These are phyloP conservation scores for Macrocentrus cingulum DNA, from an alignment of 1,140 invertebrate genomes.

Conservation along the genomic window DNA sequence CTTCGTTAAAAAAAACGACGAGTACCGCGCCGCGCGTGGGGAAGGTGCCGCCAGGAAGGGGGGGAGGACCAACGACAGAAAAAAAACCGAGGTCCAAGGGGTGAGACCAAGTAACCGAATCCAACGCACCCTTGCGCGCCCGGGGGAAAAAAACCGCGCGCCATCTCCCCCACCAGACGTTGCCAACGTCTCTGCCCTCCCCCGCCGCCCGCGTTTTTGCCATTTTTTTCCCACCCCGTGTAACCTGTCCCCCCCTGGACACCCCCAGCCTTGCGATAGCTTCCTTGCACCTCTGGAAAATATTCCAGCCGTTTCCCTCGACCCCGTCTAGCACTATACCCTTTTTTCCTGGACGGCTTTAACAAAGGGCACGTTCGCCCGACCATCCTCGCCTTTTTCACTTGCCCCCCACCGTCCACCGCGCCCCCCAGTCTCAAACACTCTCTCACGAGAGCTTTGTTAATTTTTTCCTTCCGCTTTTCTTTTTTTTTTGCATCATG, in stretches of 20 bases:
- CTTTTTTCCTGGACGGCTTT: not conserved
- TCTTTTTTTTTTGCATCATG: slow-evolving; percentile 10
- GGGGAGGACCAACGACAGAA: slow-evolving; percentile 15
- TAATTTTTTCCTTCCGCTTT: slow-evolving; percentile 19
- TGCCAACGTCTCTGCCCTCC: slow-evolving; percentile 4
- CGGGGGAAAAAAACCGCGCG: slow-evolving; percentile 44
- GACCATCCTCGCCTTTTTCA: slow-evolving; percentile 17
- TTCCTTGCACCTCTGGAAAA: slow-evolving; percentile 40
- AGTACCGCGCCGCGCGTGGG: slow-evolving; percentile 3
- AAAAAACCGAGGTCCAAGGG: slow-evolving; percentile 32
- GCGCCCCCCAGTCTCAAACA: slow-evolving; percentile 24
- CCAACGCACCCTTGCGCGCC: slow-evolving; percentile 46
- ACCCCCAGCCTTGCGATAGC: slow-evolving; percentile 32
- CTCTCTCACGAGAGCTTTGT: slow-evolving; percentile 20
- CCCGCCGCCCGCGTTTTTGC: not conserved
- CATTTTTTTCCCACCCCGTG: slow-evolving; percentile 1
- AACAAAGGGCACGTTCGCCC: slow-evolving; percentile 23
- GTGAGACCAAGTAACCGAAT: slow-evolving; percentile 56
- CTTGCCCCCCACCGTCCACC: too few relatives aligned
- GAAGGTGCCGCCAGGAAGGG: slow-evolving; percentile 4
- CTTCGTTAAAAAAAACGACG: slow-evolving; percentile 51
- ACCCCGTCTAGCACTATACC: not conserved
- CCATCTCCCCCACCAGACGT: slow-evolving; percentile 26
- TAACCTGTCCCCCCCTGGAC: slow-evolving; percentile 26
- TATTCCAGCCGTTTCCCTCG: slow-evolving; percentile 25